Conservation (phyloP, 2,888 invertebrate genomes). For the Heliconius sara region DNA sequence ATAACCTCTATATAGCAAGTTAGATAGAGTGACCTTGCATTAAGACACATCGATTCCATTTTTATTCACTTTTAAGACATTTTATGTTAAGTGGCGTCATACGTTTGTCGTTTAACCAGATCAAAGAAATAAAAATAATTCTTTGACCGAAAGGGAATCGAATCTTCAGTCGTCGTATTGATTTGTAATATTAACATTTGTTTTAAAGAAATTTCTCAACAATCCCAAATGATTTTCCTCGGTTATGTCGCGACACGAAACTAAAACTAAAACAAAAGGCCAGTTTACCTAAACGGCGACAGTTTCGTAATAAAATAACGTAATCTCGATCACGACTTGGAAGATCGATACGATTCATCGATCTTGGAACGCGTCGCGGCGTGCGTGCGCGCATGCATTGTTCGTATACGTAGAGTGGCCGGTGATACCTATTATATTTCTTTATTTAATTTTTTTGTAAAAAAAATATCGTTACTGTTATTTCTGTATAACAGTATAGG, state of each 20-base stretch:
- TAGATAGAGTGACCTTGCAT: too few relatives aligned
- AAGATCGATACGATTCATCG: slow-evolving; percentile 80
- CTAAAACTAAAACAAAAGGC: slow-evolving; percentile 60
- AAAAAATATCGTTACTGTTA: background rate
- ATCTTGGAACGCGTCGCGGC: slow-evolving; percentile 70
- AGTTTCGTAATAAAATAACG: slow-evolving; percentile 65
- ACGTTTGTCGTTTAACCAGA: too few relatives aligned
- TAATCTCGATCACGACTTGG: slow-evolving; percentile 81
- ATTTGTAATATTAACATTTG: too few relatives aligned
- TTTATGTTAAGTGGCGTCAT: too few relatives aligned
- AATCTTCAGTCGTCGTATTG: background rate
- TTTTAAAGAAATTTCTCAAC: background rate
- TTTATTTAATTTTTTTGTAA: background rate
- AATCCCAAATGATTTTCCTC: slow-evolving; percentile 35
- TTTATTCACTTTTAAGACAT: too few relatives aligned
- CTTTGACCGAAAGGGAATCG: background rate
- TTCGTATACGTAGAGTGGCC: slow-evolving; percentile 64
- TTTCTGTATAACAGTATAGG: too few relatives aligned
- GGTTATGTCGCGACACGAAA: slow-evolving; percentile 41
- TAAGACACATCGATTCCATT: too few relatives aligned
- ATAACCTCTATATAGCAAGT: too few relatives aligned
- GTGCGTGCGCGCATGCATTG: slow-evolving; percentile 79
- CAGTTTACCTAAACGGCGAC: slow-evolving; percentile 70
- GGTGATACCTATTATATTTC: slow-evolving; percentile 50
- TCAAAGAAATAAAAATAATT: background rate